phyloP scores from a whole-genome alignment of 1,140 invertebrate genomes.

The Mycetomoellerius zeteki region DNA sequence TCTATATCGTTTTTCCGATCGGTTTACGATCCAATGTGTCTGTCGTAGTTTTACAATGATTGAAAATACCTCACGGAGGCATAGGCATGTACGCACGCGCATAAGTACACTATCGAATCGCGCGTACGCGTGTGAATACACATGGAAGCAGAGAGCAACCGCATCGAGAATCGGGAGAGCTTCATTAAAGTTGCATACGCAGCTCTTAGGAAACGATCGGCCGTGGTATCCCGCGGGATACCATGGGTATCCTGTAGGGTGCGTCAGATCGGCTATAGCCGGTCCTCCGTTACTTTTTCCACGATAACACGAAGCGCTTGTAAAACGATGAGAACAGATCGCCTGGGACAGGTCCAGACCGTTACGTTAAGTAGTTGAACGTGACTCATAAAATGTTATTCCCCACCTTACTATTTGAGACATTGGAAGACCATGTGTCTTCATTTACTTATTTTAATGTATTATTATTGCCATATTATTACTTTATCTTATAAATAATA shows the following conservation, averaged over 20 bases:
- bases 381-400: constrained; percentile 71
- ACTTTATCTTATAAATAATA: neutral
- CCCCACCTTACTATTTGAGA: neutral
- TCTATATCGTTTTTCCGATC: constrained; percentile 85
- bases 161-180: constrained; percentile 74
- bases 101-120: constrained; percentile 1
- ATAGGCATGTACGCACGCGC: constrained; percentile 38
- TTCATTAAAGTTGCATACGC: constrained; percentile 86
- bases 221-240: constrained; percentile 80
- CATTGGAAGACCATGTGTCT: neutral
- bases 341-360: constrained; percentile 69
- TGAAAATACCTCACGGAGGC: constrained; percentile 83
- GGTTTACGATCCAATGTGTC: constrained; percentile 86
- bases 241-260: constrained; percentile 79
- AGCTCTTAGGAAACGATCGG: constrained; percentile 86
- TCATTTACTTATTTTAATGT: neutral
- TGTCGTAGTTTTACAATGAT: constrained; percentile 87
- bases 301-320: constrained; percentile 64
- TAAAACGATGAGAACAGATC: constrained; percentile 68
- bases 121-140: constrained; percentile 48
- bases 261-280: constrained; percentile 83
- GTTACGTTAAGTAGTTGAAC: constrained; percentile 76
- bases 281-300: constrained; percentile 55
- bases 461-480: neutral
- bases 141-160: constrained; percentile 29